phyloP scores from a whole-genome alignment of 35 echinoderm and acorn worm species.

The Heliocidaris tuberculata region DNA sequence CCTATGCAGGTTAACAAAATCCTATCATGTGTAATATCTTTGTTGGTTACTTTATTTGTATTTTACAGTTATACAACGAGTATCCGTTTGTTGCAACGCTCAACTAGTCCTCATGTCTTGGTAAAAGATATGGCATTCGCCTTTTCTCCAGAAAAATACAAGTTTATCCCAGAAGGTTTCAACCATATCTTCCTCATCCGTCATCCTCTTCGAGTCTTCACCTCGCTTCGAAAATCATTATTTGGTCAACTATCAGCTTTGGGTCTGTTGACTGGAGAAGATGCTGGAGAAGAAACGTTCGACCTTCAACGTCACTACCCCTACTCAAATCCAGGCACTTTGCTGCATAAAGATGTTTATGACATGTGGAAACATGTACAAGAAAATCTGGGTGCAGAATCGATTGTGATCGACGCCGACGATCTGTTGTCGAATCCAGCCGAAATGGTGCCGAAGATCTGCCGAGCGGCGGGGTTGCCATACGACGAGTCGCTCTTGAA shows the following conservation, averaged over 20 bases:
- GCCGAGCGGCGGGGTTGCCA: slow-evolving; percentile 33
- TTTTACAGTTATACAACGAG: not conserved
- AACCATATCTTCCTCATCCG: slow-evolving; percentile 65
- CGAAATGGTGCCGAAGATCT: slow-evolving; percentile 46
- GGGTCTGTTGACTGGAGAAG: not conserved
- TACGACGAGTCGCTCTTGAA: slow-evolving; percentile 50
- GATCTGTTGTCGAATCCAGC: slow-evolving; percentile 60
- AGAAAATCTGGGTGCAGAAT: slow-evolving; percentile 15
- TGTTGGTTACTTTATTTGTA: not conserved
- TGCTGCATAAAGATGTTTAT: slow-evolving; percentile 29
- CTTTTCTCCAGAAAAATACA: not conserved
- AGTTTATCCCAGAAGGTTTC: slow-evolving; percentile 50
- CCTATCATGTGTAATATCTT: not conserved
- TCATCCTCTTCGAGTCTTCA: slow-evolving; percentile 53
- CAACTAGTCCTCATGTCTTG: not conserved
- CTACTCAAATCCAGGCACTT: not conserved
- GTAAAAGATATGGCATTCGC: not conserved
- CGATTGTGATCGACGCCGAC: slow-evolving; percentile 64
- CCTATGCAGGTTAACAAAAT: too few species aligned
- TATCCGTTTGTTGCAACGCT: not conserved
- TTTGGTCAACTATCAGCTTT: not conserved
- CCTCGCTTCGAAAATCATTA: slow-evolving; percentile 38
- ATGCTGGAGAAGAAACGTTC: slow-evolving; percentile 7
- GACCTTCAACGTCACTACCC: not conserved
- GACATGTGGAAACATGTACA: slow-evolving; percentile 52